Conservation (phyloP, 1,140 invertebrate species). For the Dryas iulia region DNA sequence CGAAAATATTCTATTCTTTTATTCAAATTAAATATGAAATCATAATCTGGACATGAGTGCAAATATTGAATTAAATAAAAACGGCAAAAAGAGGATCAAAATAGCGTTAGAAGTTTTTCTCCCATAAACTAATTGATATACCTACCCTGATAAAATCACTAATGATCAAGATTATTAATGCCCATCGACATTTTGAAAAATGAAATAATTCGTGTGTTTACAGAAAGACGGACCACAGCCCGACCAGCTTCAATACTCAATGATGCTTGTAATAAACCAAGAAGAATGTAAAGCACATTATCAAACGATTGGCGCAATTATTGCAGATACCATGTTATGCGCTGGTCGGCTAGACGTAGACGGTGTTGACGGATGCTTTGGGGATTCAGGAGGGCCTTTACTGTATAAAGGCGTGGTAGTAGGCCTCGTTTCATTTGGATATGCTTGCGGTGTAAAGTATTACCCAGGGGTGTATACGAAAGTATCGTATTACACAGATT, state of each 20-base stretch:
- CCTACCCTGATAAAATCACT: not conserved
- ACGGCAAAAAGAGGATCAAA: too few species aligned
- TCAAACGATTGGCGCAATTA: slow-evolving; percentile 55
- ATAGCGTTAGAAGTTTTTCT: too few species aligned
- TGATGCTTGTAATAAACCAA: slow-evolving; percentile 49
- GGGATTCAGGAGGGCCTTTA: slow-evolving; percentile 82
- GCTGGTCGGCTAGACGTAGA: slow-evolving; percentile 44
- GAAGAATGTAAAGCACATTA: slow-evolving; percentile 52
- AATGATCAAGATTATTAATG: too few species aligned
- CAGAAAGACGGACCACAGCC: slow-evolving; percentile 58
- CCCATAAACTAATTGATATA: too few species aligned
- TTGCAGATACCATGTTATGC: slow-evolving; percentile 77
- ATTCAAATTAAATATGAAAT: too few species aligned
- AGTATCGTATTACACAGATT: slow-evolving; percentile 74
- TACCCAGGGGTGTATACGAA: slow-evolving; percentile 85
- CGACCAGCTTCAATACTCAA: slow-evolving; percentile 58
- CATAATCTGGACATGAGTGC: too few species aligned
- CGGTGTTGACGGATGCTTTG: slow-evolving; percentile 76
- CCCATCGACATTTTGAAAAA: too few species aligned
- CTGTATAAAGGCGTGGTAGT: slow-evolving; percentile 71
- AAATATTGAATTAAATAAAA: too few species aligned
- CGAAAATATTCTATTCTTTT: too few species aligned
- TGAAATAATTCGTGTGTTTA: slow-evolving; percentile 14
- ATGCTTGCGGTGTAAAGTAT: slow-evolving; percentile 80
- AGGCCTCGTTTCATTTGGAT: slow-evolving; percentile 82